Base-by-base conservation (phyloP, 1,140 invertebrate genomes). In the Steinernema feltiae region DNA sequence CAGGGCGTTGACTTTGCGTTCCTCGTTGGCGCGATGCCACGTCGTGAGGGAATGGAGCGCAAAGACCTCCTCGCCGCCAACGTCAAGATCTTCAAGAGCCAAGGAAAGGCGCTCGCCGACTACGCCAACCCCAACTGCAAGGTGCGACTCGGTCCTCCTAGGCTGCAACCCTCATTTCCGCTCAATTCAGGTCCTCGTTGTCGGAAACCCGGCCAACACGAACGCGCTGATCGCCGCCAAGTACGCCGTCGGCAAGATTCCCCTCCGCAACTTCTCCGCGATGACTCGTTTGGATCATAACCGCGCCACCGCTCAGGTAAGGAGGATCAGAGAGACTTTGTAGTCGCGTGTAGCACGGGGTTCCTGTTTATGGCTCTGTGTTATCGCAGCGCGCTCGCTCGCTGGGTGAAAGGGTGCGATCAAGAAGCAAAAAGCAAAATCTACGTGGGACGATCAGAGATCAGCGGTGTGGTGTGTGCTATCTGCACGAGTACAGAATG, bases 171-270 rank as follows among this genome's bases (percentile, higher is more conserved):
- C 73, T 63, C 17, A 46, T 53, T 78, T 30, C 69, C 82, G n/a
- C n/a, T n/a, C n/a, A n/a, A n/a, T 87, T 35, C 77, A 90, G 89
- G 88, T 90, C 24, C 88, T 99, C 21, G 96, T 99, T 53, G 97
- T 99, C 84, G 97, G 97, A 41, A 99, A 99, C 88, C 97, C 97
- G n/a, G 97, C 97, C 0, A 99, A 99, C 86, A 99, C 97, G 0
- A 99, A 99, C 90, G 96, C 96, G 21, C 88, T 96, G 12, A 94
- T 99, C 80, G 95, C 94, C 84, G 93, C 94, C 1, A 93, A 94
- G 84, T 98, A 96, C 88, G 95, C 95, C n/a, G 94, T 94, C 17
- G 95, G 94, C 32, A 94, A 93, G 1, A 98, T 99, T 87, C 96
- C 97, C 18, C 92, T 92, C 80, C 91, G 94, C 86, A 99, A 98